phyloP scores from a whole-genome alignment of 2,797 vertebrate species.

The Pristis pectinata region DNA sequence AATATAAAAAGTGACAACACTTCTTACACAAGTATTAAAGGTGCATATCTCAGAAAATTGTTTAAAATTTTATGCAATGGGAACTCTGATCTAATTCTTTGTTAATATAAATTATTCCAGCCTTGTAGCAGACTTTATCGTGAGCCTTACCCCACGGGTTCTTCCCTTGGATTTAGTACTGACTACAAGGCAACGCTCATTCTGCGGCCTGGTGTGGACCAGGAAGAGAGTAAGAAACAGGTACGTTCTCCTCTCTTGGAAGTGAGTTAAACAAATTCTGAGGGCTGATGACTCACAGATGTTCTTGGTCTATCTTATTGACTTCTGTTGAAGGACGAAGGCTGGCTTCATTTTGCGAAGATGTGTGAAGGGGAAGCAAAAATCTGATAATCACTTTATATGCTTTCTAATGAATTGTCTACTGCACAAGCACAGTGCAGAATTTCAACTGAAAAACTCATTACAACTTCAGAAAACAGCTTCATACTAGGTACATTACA shows the following conservation, averaged over 20 bases:
- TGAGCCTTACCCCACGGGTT: slow-evolving; percentile 39
- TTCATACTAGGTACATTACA: no score
- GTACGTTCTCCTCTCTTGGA: slow-evolving; percentile 47
- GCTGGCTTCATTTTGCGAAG: background rate
- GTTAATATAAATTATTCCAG: slow-evolving; percentile 52
- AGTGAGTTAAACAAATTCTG: background rate
- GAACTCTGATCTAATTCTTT: background rate
- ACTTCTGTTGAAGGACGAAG: background rate
- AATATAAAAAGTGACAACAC: no score
- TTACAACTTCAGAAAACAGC: background rate
- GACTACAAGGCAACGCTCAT: slow-evolving; percentile 43
- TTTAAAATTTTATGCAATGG: background rate
- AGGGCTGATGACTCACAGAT: background rate
- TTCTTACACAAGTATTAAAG: background rate
- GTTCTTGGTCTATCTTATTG: background rate
- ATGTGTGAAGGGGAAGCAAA: background rate
- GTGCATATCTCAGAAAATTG: background rate
- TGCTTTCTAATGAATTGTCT: background rate
- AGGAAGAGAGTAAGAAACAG: slow-evolving; percentile 71
- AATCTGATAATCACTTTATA: background rate
- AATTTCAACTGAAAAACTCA: background rate
- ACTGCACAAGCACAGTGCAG: background rate
- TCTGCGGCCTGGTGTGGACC: slow-evolving; percentile 63
- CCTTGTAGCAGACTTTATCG: slow-evolving; percentile 39
- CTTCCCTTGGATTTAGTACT: slow-evolving; percentile 41